Evolutionary conservation across 2,797 vertebrate species (phyloP), one percentile per base, ranked within the genome.

Genomic region (Alosa sapidissima): DNA sequence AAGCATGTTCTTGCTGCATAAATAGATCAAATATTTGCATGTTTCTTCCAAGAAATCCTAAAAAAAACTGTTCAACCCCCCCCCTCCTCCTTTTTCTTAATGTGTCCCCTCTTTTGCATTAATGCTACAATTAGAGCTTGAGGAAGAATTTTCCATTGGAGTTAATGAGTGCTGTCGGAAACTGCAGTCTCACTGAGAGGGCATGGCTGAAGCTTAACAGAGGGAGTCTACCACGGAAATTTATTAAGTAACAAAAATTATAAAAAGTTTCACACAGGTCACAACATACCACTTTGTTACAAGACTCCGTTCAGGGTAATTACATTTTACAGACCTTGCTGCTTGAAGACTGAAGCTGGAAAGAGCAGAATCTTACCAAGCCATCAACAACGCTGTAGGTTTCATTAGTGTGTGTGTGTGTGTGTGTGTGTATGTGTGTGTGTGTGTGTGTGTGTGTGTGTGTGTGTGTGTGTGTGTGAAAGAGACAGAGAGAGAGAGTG

Each of bases 301-400:
- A 89, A 89, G 90, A 89, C 86, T 87, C 82, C 87, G 91, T 93
- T 94, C 88, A 82, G 91, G 87, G 81, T 88, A 90, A 93, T 94
- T 93, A 91, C 87, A 85, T 91, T 94, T 94, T 92, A 94, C 93
- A 89, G 91, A 92, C 89, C 88, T 89, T 87, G 86, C 84, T 90
- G 62, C 90, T 91, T 82, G 81, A 89, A 91, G 89, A 87, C 89
- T 87, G 72, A 82, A 87, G 86, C 87, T 90, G 84, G 89, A 92
- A 92, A 90, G 88, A 87, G 87, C 91, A 91, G 87, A 90, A 89
- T 90, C 81, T n/a, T 1, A 88, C 86, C 87, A 75, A 36, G 65
- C 75, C 28, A 8, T 41, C 55, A 41, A 84, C 48, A n/a, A 54
- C 78, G 65, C 33, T 65, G 28, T 82, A 52, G 82, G 85, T 84